Base-by-base conservation (phyloP, 2,888 invertebrate genomes). In the Linnaemya tessellans region DNA sequence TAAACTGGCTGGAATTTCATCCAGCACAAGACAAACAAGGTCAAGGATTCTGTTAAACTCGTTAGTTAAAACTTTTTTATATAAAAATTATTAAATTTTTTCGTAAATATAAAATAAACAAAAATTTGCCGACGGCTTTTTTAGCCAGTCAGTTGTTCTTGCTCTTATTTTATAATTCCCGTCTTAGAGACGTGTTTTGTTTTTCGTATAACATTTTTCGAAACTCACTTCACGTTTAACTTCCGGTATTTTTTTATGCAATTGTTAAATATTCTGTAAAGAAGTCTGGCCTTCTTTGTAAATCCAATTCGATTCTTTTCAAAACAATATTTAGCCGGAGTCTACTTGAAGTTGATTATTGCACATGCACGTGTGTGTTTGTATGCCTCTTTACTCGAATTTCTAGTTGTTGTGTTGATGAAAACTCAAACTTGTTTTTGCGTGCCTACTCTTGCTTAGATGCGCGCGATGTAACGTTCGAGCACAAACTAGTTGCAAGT, bases 401-500 rank as follows among this genome's bases (percentile, higher is more conserved):
- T 75, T 64, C 77, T 84, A 62, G 82, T 74, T 75, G 73, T 56
- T 75, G 73, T 56, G 46, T 77, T 60, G 56, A 41, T 78, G 35
- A 71, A 84, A 84, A 67, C 70, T 67, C 87, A 87, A 88, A 88
- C 87, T 81, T 87, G 88, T 88, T 90, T 87, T 89, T 87, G 89
- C 89, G 91, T 89, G 89, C 90, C 89, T 89, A 88, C 89, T 89
- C 89, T 90, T 88, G 89, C 89, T 87, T 90, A 89, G 92, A 92
- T 91, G 91, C 90, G 90, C 90, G 90, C 91, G 89, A 90, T 90
- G 89, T 91, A 90, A 89, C 90, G 92, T 91, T 91, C 91, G 91
- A 92, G 90, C 91, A 92, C 91, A 92, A 91, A 92, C 91, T 92
- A 91, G 92, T 92, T 91, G 90, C 88, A 89, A 89, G 88, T 89